Conservation (phyloP, 2,113 vertebrate species). For the Marmota flaviventris region DNA sequence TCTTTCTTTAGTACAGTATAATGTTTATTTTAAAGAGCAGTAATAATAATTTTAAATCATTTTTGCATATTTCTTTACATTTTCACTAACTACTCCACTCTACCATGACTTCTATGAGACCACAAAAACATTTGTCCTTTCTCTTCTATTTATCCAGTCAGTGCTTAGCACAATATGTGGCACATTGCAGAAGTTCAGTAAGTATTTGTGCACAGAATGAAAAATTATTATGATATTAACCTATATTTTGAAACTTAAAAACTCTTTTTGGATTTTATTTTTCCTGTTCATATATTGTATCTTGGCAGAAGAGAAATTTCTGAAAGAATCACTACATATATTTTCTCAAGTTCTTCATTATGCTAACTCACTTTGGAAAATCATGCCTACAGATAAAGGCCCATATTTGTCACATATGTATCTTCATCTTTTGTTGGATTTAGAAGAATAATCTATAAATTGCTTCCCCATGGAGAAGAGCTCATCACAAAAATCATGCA, state of each 20-base stretch:
- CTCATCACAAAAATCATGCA: background rate
- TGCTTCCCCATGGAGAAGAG: background rate
- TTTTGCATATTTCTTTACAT: background rate
- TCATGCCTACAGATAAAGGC: background rate
- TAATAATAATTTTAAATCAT: slow-evolving; percentile 28
- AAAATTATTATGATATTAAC: background rate
- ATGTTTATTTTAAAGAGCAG: slow-evolving; percentile 14
- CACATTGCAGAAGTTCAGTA: background rate
- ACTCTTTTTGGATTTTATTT: slow-evolving; percentile 34
- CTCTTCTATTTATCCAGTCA: background rate
- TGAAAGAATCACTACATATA: background rate
- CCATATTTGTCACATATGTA: background rate
- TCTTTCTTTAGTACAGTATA: background rate
- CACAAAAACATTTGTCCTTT: background rate
- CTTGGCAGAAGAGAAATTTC: slow-evolving; percentile 3
- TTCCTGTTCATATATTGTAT: background rate
- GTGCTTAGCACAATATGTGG: background rate
- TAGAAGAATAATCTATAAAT: slow-evolving; percentile 4
- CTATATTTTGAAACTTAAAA: slow-evolving; percentile 21
- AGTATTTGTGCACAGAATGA: slow-evolving; percentile 11
- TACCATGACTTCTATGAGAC: background rate
- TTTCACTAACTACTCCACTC: background rate
- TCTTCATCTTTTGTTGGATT: background rate
- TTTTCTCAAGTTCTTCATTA: slow-evolving; percentile 19
- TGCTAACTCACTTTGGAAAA: background rate